phyloP scores from a whole-genome alignment of 2,888 invertebrate species.

The Entomobrya proxima region DNA sequence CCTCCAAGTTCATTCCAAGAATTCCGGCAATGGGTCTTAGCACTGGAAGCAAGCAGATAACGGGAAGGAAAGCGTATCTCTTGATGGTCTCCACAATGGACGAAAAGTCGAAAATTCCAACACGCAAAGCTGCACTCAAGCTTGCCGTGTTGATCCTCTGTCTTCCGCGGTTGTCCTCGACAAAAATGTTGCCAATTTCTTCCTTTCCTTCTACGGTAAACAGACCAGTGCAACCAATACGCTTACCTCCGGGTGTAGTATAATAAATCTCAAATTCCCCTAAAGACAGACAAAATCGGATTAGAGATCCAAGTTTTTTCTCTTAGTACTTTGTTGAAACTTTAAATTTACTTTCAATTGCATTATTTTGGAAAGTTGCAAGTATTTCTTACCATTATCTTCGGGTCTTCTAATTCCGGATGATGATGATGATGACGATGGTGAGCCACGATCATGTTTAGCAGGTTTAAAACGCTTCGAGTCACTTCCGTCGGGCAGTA shows the following conservation, averaged over 20 bases:
- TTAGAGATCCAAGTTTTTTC: neutral
- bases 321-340: neutral
- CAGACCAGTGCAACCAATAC: constrained; percentile 52
- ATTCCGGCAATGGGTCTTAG: constrained; percentile 34
- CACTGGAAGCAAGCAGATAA: constrained; percentile 41
- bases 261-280: constrained; percentile 58
- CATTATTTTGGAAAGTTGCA: no score
- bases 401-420: constrained; percentile 26
- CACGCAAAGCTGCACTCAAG: constrained; percentile 33
- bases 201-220: constrained; percentile 54
- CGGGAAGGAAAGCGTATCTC: constrained; percentile 53
- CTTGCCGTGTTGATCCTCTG: constrained; percentile 44
- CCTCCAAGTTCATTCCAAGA: constrained; percentile 42
- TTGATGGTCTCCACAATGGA: constrained; percentile 30
- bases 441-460: neutral
- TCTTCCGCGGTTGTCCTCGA: constrained; percentile 44
- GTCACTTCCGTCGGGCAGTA: neutral
- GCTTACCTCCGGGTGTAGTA: constrained; percentile 51
- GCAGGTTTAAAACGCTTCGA: constrained; percentile 26
- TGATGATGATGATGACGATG: neutral
- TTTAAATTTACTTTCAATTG: no score
- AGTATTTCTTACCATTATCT: constrained; percentile 42
- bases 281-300: neutral
- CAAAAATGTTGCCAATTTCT: constrained; percentile 54
- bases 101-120: constrained; percentile 28